Evolutionary conservation across 2,888 invertebrate genomes (phyloP), one percentile per base, ranked within the genome.

Genomic region (Phania funesta): DNA sequence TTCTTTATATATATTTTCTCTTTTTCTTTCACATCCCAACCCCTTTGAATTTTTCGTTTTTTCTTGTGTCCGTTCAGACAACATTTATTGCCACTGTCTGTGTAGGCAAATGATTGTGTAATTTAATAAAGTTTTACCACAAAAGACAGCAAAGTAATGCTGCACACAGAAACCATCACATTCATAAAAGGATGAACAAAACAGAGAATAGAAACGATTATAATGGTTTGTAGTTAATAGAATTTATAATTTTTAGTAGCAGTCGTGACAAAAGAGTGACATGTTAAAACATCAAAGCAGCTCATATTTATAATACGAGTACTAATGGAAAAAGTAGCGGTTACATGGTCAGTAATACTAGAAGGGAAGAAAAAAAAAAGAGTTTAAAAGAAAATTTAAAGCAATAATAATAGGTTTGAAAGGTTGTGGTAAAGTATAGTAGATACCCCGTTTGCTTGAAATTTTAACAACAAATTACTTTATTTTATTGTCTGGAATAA

Each of bases 151-250:
- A 75, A 75, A 67, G 67, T 24, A 41, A 44, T 20, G 7, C 26
- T 18, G 41, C 16, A 44, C 20, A 41, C 32, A 24, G 46, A 70
- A 58, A 35, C 16, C 22, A 32, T 73, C n/a, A 56, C n/a, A 62
- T 46, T 35, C 22, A 18, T 32, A 38, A 73, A 9, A 29, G 62
- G 18, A 32, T 6, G n/a, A 18, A 22, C 50, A 29, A 44, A 44
- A 44, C 6, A 44, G 16, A 1, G 16, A 44, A 22, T 13, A 18
- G 9, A 54, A 64, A 74, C 38, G 32, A 41, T 44, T 68, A 26
- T 54, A 77, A 77, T 70, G 77, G 68, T 62, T 77, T 62, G 52
- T 62, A 81, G 80, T 77, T 81, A 74, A 77, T 77, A 81, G 81
- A 77, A 77, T 77, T 81, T 77, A 77, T 81, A 77, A 77, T 77